Evolutionary conservation across 2,888 invertebrate species (phyloP), one percentile per base, ranked within the genome.

Genomic region (Sphecodes monilicornis): DNA sequence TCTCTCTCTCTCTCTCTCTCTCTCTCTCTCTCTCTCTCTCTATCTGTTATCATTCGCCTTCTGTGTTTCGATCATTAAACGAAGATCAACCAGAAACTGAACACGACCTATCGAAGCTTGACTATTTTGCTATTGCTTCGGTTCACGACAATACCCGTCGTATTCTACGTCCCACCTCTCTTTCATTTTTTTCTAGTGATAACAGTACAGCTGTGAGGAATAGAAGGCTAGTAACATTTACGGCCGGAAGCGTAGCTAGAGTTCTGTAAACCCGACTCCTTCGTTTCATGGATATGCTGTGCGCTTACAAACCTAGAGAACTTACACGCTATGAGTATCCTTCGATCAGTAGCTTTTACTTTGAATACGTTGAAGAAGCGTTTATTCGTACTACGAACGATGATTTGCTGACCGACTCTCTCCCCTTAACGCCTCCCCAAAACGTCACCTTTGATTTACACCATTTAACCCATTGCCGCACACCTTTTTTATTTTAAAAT

Each of bases 201-300:
- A 82, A 41, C 46, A 46, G 69, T 78, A 71, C 60, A 86, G 81
- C 83, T 80, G 26, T 64, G 69, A 85, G 86, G 85, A 86, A 81
- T 85, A n/a, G 81, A 81, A 77, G 86, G 80, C 90, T 84, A 90
- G 83, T 84, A 84, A 84, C 83, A 79, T 83, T 89, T 89, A 89
- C 89, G 90, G 90, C 90, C 89, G 90, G 90, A 90, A 90, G 89
- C 88, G 82, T 83, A 75, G 84, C 89, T 90, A 82, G 74, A 86
- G 85, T 80, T 80, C 83, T 83, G 82, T 84, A 85, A 68, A 90
- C 84, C 83, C 81, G 75, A 80, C 78, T 80, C 69, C 87, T 76
- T 88, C 83, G 83, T 84, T 89, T 89, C 77, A 77, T 73, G 85
- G 86, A 86, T 90, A 86, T 88, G 88, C 86, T 81, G 88, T 83